Conservation (phyloP, 2,888 invertebrate genomes). For the Papilio demoleus region DNA sequence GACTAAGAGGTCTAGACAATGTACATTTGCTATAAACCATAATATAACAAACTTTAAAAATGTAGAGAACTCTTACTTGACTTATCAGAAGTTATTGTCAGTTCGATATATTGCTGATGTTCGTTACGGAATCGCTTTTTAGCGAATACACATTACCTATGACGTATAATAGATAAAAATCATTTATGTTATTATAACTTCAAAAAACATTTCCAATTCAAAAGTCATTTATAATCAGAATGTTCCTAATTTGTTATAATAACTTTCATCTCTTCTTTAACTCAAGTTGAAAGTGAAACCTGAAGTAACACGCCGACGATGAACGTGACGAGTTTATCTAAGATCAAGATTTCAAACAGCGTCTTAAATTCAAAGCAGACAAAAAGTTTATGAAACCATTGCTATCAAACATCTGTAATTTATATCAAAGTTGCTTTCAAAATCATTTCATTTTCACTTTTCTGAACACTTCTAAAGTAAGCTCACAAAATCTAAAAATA, state of each 20-base stretch:
- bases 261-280: constrained; percentile 1
- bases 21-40: too few species aligned
- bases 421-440: not conserved
- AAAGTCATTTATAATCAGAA: not conserved
- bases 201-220: not conserved
- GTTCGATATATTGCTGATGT: too few species aligned
- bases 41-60: too few species aligned
- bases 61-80: too few species aligned
- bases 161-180: too few species aligned
- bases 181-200: too few species aligned
- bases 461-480: not conserved
- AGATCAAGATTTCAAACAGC: not conserved
- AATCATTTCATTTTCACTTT: not conserved
- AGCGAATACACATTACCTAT: too few species aligned
- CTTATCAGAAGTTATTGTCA: too few species aligned
- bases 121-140: too few species aligned
- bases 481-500: not conserved
- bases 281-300: constrained; percentile 12
- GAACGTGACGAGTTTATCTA: constrained; percentile 15
- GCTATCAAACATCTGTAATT: too few species aligned
- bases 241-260: not conserved
- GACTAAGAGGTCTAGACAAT: too few species aligned
- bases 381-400: not conserved
- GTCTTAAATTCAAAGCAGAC: not conserved
- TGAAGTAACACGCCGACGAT: not conserved